Percentiles rank a stretch among this genome's conserved stretches.
phyloP scores from a whole-genome alignment of 2,888 invertebrate species.

The Drosophila neotestacea region DNA sequence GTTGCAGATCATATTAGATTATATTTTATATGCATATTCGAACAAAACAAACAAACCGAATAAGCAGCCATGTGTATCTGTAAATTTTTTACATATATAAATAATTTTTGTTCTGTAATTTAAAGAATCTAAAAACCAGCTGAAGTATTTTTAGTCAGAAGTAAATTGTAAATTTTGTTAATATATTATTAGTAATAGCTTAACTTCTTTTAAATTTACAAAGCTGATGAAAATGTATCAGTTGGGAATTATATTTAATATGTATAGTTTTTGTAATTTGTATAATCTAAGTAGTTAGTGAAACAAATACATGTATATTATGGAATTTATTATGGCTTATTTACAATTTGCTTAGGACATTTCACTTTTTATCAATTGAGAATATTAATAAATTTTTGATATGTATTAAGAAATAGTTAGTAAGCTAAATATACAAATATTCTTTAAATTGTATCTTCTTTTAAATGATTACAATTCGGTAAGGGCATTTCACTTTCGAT shows the following conservation, averaged over 20 bases:
- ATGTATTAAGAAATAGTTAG: no score
- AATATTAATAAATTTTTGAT: no score
- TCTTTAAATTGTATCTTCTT: background rate
- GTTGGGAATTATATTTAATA: no score
- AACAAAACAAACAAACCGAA: background rate
- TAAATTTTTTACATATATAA: background rate
- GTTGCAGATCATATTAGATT: constrained; percentile 36
- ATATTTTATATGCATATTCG: constrained; percentile 3
- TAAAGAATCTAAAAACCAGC: background rate
- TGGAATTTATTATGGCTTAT: no score
- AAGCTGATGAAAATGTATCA: no score
- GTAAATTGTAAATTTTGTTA: background rate
- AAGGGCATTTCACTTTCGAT: constrained; percentile 30
- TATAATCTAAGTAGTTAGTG: no score
- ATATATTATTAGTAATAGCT: background rate
- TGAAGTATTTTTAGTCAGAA: background rate
- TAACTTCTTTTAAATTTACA: background rate
- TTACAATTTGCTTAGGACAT: no score
- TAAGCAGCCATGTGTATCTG: constrained; percentile 25
- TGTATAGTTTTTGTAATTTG: no score
- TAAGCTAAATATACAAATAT: no score
- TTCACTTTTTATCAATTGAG: no score
- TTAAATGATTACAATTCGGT: background rate
- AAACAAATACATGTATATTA: no score
- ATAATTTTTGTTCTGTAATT: background rate